These are phyloP conservation scores for Epicampocera succincta DNA, from an alignment of 2,888 invertebrate genomes.

Conservation along the genomic window DNA sequence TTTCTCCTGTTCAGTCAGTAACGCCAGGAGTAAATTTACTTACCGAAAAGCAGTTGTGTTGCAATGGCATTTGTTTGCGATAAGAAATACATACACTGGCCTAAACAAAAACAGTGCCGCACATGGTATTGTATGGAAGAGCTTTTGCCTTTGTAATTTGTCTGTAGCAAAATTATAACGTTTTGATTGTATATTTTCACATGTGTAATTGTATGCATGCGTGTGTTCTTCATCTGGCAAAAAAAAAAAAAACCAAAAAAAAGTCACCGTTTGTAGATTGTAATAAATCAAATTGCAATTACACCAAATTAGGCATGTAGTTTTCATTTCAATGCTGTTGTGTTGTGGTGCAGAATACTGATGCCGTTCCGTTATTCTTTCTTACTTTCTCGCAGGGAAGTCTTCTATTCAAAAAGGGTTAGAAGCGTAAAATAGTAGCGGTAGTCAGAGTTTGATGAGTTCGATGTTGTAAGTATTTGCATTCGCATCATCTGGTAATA, in stretches of 20 bases:
- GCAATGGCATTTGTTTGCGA: slow-evolving; percentile 42
- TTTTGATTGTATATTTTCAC: slow-evolving; percentile 15
- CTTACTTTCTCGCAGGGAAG: slow-evolving; percentile 12
- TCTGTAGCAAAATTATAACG: slow-evolving; percentile 23
- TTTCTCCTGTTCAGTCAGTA: slow-evolving; percentile 10
- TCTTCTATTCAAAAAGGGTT: slow-evolving; percentile 52
- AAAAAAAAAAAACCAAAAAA: slow-evolving; percentile 34
- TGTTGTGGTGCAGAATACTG: slow-evolving; percentile 52
- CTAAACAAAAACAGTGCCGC: background rate
- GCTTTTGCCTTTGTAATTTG: slow-evolving; percentile 21
- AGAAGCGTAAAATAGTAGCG: slow-evolving; percentile 19
- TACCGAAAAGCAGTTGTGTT: background rate
- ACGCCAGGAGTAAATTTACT: slow-evolving; percentile 37
- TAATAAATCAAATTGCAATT: slow-evolving; percentile 81
- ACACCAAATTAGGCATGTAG: slow-evolving; percentile 80
- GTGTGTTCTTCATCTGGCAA: slow-evolving; percentile 1
- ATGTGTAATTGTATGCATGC: slow-evolving; percentile 6
- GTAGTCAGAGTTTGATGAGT: background rate
- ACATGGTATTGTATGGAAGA: background rate
- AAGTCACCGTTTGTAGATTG: slow-evolving; percentile 79
- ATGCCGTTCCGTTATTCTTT: slow-evolving; percentile 37
- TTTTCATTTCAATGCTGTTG: slow-evolving; percentile 64
- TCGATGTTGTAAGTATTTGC: background rate
- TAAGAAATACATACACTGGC: slow-evolving; percentile 15
- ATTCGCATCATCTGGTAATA: too few species aligned